Conservation (phyloP, 2,888 invertebrate genomes). For the Hypena proboscidalis region DNA sequence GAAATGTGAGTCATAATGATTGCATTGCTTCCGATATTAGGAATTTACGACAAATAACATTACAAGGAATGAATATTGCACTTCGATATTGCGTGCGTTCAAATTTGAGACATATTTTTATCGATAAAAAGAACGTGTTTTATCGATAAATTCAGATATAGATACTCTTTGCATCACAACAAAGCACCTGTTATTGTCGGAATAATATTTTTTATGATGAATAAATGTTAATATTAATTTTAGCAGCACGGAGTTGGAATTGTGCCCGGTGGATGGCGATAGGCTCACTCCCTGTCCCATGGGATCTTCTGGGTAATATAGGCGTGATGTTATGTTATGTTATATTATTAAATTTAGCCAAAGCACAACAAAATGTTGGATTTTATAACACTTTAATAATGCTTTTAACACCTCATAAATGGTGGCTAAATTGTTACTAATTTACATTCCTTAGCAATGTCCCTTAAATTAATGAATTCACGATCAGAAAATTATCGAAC, state of each 20-base stretch:
- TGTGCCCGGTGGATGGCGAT: too few relatives aligned
- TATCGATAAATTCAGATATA: constrained; percentile 39
- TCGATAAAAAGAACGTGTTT: constrained; percentile 49
- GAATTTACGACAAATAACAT: constrained; percentile 37
- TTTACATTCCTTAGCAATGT: constrained; percentile 1
- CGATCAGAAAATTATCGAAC: constrained; percentile 1
- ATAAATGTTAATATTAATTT: not conserved
- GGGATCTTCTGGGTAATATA: too few relatives aligned
- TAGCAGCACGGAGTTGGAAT: too few relatives aligned
- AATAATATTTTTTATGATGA: constrained; percentile 10
- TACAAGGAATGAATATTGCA: constrained; percentile 42
- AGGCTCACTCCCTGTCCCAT: constrained; percentile 2
- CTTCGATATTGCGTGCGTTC: constrained; percentile 25
- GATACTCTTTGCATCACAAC: constrained; percentile 47
- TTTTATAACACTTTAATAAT: too few relatives aligned
- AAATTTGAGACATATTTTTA: constrained; percentile 22
- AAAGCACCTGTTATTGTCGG: constrained; percentile 54
- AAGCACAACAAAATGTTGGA: too few relatives aligned
- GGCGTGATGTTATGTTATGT: too few relatives aligned
- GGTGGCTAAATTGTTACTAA: constrained; percentile 3
- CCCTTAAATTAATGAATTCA: not conserved
- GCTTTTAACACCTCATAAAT: too few relatives aligned
- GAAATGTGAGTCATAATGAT: constrained; percentile 33
- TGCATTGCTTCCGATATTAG: constrained; percentile 37
- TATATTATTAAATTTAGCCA: too few relatives aligned